These are phyloP conservation scores for Pectinophora gossypiella DNA, from an alignment of 1,140 invertebrate species.

Conservation along the genomic window DNA sequence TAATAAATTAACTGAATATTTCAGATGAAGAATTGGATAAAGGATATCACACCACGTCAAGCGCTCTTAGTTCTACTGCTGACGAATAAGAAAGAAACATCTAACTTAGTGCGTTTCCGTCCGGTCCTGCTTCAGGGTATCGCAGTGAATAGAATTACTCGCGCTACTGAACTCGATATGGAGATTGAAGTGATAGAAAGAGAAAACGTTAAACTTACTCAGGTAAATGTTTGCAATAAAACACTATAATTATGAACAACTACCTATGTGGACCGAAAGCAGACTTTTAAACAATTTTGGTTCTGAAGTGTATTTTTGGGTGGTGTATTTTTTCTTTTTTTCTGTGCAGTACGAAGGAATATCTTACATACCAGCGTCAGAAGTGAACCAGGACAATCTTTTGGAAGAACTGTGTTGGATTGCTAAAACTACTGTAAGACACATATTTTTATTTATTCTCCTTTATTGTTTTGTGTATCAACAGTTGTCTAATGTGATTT, in stretches of 20 bases:
- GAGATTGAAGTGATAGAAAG: constrained; percentile 64
- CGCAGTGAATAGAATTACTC: constrained; percentile 57
- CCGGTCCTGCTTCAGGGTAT: constrained; percentile 54
- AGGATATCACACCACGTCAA: constrained; percentile 47
- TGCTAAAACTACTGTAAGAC: constrained; percentile 59
- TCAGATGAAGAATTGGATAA: constrained; percentile 57
- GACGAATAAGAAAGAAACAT: constrained; percentile 54
- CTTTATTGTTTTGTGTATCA: background rate
- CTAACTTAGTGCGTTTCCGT: constrained; percentile 44
- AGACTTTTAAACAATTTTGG: background rate
- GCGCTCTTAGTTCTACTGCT: constrained; percentile 51
- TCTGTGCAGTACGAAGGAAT: constrained; percentile 41
- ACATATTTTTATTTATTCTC: constrained; percentile 14
- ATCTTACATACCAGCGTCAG: constrained; percentile 36
- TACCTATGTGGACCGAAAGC: too few relatives aligned
- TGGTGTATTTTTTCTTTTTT: constrained; percentile 10
- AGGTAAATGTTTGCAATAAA: background rate
- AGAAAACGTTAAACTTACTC: constrained; percentile 36
- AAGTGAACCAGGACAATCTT: constrained; percentile 40
- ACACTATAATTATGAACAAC: background rate
- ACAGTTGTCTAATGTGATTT: background rate
- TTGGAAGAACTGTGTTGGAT: constrained; percentile 62
- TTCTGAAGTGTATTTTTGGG: background rate
- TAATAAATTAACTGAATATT: constrained; percentile 8
- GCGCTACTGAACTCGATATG: constrained; percentile 51